Evolutionary conservation across 1,140 invertebrate genomes (phyloP), one percentile per base, ranked within the genome.

Genomic region (Hyles euphorbiae): DNA sequence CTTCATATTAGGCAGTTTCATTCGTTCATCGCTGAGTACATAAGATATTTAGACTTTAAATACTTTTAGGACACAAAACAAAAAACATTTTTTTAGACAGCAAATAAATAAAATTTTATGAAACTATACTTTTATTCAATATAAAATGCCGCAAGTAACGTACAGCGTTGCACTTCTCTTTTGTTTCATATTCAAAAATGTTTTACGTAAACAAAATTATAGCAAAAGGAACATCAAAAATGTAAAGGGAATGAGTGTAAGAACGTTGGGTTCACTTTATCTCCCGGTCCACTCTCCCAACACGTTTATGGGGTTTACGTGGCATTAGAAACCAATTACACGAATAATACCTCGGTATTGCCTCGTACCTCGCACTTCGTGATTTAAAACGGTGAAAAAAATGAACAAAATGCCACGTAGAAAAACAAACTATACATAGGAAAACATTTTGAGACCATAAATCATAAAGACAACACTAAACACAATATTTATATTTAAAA

Each of bases 291-390:
- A 83, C 63, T 74, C 82, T 68, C 66, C 71, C 76, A 85, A 88
- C 85, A 88, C 85, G 85, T 88, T 85, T 85, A 80, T 75, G 73
- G 78, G 82, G 76, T 85, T 88, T 88, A 87, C 70, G 78, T 72
- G 75, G 83, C 81, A 88, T 88, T 88, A 88, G 81, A 85, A 88
- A 87, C 78, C 85, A 88, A 88, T 88, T 88, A 88, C 82, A 80
- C 69, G 77, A 83, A 82, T 83, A 82, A 86, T 78, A 78, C 65
- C 65, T 49, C 44, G 50, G 12, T 36, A 62, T 63, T 59, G 55
- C 34, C 43, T 53, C 40, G 33, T 33, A 36, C 52, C 50, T 58
- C 52, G 34, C 58, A 60, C 61, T 67, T 65, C 63, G 58, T 34
- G n/a, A 60, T 61, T 63, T 63, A 57, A 67, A 71, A 67, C 53